phyloP scores from a whole-genome alignment of 1,140 invertebrate species.

The Dolichoris vasculosae region DNA sequence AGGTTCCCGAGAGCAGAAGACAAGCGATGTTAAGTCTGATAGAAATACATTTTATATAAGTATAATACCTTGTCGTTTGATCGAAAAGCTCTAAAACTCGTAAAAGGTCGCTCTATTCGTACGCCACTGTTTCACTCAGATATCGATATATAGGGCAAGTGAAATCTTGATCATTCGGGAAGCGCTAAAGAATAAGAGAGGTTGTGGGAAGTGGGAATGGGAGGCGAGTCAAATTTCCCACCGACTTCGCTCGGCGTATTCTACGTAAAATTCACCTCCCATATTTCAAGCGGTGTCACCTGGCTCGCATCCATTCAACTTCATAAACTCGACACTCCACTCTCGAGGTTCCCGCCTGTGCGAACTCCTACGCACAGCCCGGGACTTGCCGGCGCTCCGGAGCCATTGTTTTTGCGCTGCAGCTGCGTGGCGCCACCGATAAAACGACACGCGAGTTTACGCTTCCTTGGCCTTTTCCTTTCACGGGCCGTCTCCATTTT shows the following conservation, averaged over 20 bases:
- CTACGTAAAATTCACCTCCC: neutral
- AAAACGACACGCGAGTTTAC: slow-evolving; percentile 10
- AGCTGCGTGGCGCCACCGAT: slow-evolving; percentile 33
- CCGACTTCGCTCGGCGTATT: neutral
- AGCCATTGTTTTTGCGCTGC: slow-evolving; percentile 29
- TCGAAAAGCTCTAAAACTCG: neutral
- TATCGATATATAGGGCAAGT: neutral
- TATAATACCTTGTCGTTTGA: neutral
- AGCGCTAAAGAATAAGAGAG: neutral
- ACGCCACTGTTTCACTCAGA: neutral
- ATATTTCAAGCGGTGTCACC: slow-evolving; percentile 39
- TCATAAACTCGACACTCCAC: slow-evolving; percentile 27
- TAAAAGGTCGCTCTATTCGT: neutral
- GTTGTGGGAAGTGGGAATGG: too few species aligned
- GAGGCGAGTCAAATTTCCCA: neutral
- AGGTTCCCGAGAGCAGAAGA: neutral
- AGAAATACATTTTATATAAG: neutral
- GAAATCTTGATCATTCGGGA: slow-evolving; percentile 9
- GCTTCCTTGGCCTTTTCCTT: neutral
- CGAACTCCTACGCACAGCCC: neutral
- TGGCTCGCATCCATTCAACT: slow-evolving; percentile 35
- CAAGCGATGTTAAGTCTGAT: neutral
- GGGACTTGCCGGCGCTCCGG: neutral
- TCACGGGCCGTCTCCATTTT: neutral
- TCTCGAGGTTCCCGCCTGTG: neutral